Percentiles rank a stretch among this genome's conserved stretches.
Evolutionary conservation across 2,797 vertebrate species (phyloP).

Genomic region (Diceros bicornis): DNA sequence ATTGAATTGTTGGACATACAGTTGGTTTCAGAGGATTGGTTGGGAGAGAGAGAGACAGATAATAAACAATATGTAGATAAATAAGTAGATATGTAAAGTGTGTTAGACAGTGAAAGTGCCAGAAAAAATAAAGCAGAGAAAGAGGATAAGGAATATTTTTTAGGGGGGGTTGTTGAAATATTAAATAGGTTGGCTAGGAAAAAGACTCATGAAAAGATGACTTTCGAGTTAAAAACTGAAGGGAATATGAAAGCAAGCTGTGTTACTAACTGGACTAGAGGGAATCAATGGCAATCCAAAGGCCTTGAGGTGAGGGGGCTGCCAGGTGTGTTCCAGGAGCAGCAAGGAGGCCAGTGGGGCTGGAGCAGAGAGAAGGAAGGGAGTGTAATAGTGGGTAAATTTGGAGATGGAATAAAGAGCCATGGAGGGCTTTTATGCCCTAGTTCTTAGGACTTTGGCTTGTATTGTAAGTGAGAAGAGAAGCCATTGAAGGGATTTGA

Average conservation of each 20-base stretch:
- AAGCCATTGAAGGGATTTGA: constrained; percentile 8
- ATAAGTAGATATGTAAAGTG: background rate
- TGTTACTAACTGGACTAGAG: background rate
- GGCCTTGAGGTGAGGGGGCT: background rate
- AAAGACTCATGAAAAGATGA: background rate
- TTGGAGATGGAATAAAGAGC: background rate
- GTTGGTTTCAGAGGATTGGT: background rate
- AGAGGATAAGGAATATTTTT: background rate
- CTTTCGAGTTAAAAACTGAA: constrained; percentile 29
- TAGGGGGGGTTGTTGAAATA: background rate
- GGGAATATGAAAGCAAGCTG: background rate
- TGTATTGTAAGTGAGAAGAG: constrained; percentile 6
- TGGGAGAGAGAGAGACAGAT: background rate
- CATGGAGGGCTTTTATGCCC: background rate
- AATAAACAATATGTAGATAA: background rate
- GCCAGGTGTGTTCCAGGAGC: background rate
- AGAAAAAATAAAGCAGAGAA: background rate
- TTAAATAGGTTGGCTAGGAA: background rate
- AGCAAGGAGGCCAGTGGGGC: background rate
- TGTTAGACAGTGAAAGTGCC: background rate
- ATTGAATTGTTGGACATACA: background rate
- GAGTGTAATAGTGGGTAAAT: background rate
- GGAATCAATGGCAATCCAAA: background rate
- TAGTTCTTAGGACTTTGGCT: background rate
- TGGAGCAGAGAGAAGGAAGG: background rate